Evolutionary conservation across 2,888 invertebrate genomes (phyloP).

Genomic region (Frankliniella fusca): DNA sequence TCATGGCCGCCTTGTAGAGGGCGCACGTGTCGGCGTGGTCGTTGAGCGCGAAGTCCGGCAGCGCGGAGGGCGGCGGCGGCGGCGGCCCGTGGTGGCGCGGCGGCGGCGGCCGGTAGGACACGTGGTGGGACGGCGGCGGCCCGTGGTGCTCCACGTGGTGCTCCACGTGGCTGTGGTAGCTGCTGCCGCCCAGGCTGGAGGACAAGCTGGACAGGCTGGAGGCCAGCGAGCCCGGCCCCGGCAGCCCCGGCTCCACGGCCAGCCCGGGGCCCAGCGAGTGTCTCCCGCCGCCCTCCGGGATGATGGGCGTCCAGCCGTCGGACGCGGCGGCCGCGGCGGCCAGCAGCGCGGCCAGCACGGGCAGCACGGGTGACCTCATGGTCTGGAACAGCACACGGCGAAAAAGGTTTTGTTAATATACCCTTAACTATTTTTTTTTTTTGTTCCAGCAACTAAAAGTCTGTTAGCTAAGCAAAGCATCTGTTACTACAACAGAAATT

Average conservation of each 20-base stretch:
- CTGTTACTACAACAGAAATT: no score
- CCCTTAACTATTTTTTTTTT: no score
- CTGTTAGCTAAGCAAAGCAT: no score
- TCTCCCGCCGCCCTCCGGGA: constrained; percentile 35
- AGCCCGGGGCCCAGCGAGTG: constrained; percentile 42
- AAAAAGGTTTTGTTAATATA: no score
- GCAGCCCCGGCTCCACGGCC: constrained; percentile 44
- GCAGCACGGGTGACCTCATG: neutral
- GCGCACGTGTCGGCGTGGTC: constrained; percentile 57
- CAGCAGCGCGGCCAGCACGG: neutral
- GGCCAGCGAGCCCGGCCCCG: constrained; percentile 40
- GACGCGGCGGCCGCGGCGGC: neutral
- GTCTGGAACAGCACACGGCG: neutral
- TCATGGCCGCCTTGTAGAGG: constrained; percentile 64
- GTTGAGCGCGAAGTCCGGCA: constrained; percentile 42
- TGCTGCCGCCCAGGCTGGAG: constrained; percentile 36
- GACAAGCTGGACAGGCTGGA: constrained; percentile 38
- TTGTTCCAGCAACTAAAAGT: no score
- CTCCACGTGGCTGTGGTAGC: constrained; percentile 34
- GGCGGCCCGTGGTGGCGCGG: constrained; percentile 41
- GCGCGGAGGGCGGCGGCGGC: constrained; percentile 46
- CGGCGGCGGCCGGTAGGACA: constrained; percentile 45
- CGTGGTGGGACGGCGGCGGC: constrained; percentile 36
- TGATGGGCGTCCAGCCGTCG: constrained; percentile 20
- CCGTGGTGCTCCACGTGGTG: constrained; percentile 36